These are phyloP conservation scores for Drosophila flavopinicola DNA, from an alignment of 2,888 invertebrate species.

Conservation along the genomic window DNA sequence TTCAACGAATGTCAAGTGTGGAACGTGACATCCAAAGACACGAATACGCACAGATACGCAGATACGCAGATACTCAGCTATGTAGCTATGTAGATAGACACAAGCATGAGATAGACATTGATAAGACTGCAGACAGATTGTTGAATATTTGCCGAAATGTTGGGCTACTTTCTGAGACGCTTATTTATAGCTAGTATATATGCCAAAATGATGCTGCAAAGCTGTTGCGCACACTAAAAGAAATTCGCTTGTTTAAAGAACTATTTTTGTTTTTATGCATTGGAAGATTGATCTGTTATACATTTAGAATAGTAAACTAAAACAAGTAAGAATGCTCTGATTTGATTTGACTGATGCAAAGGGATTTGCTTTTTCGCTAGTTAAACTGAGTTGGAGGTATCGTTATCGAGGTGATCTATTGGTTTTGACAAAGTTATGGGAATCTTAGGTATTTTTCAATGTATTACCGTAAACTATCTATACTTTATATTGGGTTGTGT, in stretches of 20 bases:
- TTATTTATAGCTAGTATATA: slow-evolving; percentile 38
- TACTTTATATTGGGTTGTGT: too few relatives aligned
- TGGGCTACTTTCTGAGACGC: slow-evolving; percentile 13
- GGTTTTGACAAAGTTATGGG: too few relatives aligned
- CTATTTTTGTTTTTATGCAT: too few relatives aligned
- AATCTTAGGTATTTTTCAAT: too few relatives aligned
- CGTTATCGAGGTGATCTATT: too few relatives aligned
- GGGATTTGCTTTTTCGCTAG: too few relatives aligned
- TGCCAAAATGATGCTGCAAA: slow-evolving; percentile 13
- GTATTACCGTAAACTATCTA: too few relatives aligned
- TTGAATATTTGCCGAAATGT: slow-evolving; percentile 27
- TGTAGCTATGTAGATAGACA: slow-evolving; percentile 11
- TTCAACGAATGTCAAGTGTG: slow-evolving; percentile 57
- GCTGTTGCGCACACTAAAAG: slow-evolving; percentile 1
- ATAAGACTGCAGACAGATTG: slow-evolving; percentile 38
- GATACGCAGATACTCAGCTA: slow-evolving; percentile 9
- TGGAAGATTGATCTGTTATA: too few relatives aligned
- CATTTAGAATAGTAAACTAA: too few relatives aligned
- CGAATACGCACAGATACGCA: slow-evolving; percentile 17
- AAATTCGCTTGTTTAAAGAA: not conserved
- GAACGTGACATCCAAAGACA: slow-evolving; percentile 40
- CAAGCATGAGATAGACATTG: slow-evolving; percentile 21
- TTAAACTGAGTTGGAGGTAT: too few relatives aligned
- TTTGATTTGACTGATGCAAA: too few relatives aligned
- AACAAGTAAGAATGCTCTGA: too few relatives aligned